Percentiles rank a stretch among this genome's conserved stretches.
phyloP scores from a whole-genome alignment of 2,113 vertebrate genomes.

The Vombatus ursinus region DNA sequence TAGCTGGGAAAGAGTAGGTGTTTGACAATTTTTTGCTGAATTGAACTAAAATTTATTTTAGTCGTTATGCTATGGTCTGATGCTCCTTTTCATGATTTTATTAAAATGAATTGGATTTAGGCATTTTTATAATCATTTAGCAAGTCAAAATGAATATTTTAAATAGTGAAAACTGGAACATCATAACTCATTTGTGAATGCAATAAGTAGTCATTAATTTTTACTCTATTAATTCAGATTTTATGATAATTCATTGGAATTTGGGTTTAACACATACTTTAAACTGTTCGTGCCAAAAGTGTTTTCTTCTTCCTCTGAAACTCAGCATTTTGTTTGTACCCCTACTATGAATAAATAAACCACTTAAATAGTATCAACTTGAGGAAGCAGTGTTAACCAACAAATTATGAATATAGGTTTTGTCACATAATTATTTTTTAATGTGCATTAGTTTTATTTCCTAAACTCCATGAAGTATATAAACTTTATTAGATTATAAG shows the following conservation, averaged over 20 bases:
- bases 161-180: not conserved
- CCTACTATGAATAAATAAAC: not conserved
- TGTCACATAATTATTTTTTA: not conserved
- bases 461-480: not conserved
- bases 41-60: not conserved
- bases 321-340: not conserved
- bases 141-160: not conserved
- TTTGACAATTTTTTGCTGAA: not conserved
- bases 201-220: not conserved
- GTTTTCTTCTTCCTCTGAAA: constrained; percentile 1
- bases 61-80: not conserved
- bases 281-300: not conserved
- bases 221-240: not conserved
- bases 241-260: not conserved
- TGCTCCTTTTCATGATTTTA: not conserved
- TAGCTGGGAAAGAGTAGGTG: not conserved
- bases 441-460: not conserved
- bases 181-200: not conserved
- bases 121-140: not conserved
- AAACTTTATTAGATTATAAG: not conserved
- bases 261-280: constrained; percentile 10
- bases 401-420: not conserved
- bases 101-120: not conserved
- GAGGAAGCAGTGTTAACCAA: not conserved
- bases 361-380: not conserved